These are phyloP conservation scores for Bubo bubo DNA, from an alignment of 2,113 vertebrate genomes.

Conservation along the genomic window DNA sequence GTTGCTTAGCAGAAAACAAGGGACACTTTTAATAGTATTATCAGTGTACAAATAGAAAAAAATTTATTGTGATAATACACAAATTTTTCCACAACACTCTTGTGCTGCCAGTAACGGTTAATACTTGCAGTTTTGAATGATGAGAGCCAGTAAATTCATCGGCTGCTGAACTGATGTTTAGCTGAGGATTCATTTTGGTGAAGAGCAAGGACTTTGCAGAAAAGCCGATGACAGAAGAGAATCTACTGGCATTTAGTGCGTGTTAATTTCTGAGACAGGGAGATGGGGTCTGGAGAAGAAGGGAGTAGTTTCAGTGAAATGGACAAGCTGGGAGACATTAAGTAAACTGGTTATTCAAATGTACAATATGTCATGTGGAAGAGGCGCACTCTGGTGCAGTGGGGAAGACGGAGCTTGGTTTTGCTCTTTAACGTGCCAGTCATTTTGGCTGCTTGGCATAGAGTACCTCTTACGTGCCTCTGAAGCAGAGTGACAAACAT, in stretches of 20 bases:
- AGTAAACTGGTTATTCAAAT: neutral
- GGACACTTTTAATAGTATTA: neutral
- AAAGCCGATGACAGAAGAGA: neutral
- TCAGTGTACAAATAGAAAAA: neutral
- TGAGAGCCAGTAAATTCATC: neutral
- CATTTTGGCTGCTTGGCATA: neutral
- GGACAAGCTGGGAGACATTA: neutral
- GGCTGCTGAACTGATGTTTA: neutral
- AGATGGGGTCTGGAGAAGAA: neutral
- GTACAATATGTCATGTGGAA: fast-evolving
- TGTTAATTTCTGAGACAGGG: neutral
- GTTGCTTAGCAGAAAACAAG: neutral
- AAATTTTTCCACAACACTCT: neutral
- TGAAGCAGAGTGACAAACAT: neutral
- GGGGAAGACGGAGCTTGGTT: neutral
- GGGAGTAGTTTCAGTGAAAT: neutral
- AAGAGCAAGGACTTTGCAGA: neutral
- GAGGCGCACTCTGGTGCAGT: fast-evolving
- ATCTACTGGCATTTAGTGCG: neutral
- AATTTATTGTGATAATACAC: neutral
- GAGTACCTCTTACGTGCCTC: neutral
- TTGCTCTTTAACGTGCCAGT: neutral
- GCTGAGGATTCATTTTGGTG: neutral
- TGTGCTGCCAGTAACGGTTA: neutral
- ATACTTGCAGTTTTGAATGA: neutral